Evolutionary conservation across 92 coral and sea anemone genomes (phyloP), one percentile per base, ranked within the genome.

Genomic region (Pocillopora meandrina): DNA sequence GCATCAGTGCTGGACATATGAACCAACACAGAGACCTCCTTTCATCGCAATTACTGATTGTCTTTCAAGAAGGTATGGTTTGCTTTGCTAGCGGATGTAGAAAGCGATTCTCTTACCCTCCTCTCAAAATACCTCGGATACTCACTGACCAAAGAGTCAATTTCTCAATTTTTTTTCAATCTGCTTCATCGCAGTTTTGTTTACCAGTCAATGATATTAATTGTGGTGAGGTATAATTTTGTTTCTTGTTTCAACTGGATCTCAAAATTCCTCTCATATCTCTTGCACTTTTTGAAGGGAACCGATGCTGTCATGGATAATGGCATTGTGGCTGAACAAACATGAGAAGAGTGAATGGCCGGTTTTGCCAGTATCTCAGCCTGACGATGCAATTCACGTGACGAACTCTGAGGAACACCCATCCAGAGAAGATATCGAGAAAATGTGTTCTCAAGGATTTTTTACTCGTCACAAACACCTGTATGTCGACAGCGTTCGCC

Each of bases 1-100:
- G 75, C 92, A 87, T 14, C 94, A 90, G 75, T 93, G 96, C 19
- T 93, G 94, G 90, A 84, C 89, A 21, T 85, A 64, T 57, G 66
- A 84, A 23, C 73, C 90, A 7, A 18, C 55, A 5, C 90, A 93
- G 72, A 88, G 96, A 52, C 92, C 96, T 23, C 93, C 96, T 8
- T 83, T 87, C 36, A 62, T 88, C 10, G 85, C 89, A 34, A 68
- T 93, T 12, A 31, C 86, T 19, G 96, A 91, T 57, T 90, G 94
- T 59, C 75, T 92, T 56, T 90, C 95, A 12, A 82, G 88, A 77
- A 87, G 91, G 95, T 90, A 75, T 11, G 1, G 16, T 70, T 14
- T 14, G 4, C 49, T 42, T 42, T 42, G 7, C 0, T 3, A 42
- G 49, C 49, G 49, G 49, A 42, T 42, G 49, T 3, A 42, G 49